A percentile compares a stretch with the other conserved stretches of the same genome.
Conservation (phyloP, 2,888 invertebrate species). For the Mesorhabditis sp. region DNA sequence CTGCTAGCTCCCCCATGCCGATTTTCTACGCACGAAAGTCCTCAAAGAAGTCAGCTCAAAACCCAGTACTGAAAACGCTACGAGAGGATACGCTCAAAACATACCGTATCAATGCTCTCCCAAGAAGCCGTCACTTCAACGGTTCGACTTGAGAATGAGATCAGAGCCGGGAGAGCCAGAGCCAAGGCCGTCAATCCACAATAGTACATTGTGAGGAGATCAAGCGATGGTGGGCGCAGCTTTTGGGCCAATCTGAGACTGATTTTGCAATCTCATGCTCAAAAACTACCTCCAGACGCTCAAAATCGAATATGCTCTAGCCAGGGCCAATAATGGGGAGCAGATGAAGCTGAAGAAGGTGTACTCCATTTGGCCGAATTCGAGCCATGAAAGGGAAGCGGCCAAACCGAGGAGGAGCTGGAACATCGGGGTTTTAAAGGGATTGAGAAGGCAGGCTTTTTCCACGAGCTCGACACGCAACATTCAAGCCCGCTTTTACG, state of each 20-base stretch:
- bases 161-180: conserved; percentile 40
- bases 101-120: conserved; percentile 56
- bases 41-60: background rate
- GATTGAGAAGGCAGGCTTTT: too few species aligned
- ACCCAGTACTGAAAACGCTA: background rate
- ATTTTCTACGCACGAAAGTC: background rate
- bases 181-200: conserved; percentile 19
- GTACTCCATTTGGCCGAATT: conserved; percentile 53
- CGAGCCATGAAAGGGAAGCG: conserved; percentile 52
- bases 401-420: conserved; percentile 44
- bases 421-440: conserved; percentile 5
- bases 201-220: conserved; percentile 17
- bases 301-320: conserved; percentile 34
- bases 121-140: conserved; percentile 53
- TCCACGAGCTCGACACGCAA: background rate
- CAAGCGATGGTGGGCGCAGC: background rate
- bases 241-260: background rate
- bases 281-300: conserved; percentile 16
- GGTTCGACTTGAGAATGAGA: conserved; percentile 34
- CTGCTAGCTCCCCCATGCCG: too few species aligned
- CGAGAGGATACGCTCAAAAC: conserved; percentile 11
- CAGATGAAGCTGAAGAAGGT: conserved; percentile 35
- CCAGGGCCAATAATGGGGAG: conserved; percentile 42
- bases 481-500: background rate
- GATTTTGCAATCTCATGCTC: background rate